These are phyloP conservation scores for Plotosus lineatus DNA, from an alignment of 2,113 vertebrate genomes.

Conservation along the genomic window DNA sequence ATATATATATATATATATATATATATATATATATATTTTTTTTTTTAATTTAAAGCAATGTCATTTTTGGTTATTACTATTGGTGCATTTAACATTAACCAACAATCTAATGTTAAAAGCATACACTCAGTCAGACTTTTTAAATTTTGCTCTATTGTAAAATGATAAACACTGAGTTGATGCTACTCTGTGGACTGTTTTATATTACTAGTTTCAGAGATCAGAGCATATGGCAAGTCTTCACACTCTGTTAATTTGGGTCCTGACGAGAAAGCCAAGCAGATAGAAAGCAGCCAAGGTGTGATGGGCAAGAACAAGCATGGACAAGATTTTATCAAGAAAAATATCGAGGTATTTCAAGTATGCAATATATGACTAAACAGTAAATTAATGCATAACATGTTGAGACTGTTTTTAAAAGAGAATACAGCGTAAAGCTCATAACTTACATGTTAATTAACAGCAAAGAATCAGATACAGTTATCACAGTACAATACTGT, in stretches of 20 bases:
- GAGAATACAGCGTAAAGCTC: background rate
- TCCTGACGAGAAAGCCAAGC: slow-evolving; percentile 40
- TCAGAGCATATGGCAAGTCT: background rate
- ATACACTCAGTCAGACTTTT: background rate
- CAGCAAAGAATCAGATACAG: too few relatives aligned
- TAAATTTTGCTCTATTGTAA: background rate
- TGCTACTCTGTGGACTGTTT: background rate
- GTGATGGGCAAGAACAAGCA: slow-evolving; percentile 62
- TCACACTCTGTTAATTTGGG: slow-evolving; percentile 44
- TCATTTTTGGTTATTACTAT: background rate
- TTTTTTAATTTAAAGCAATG: background rate
- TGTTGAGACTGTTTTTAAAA: background rate
- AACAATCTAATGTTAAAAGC: background rate
- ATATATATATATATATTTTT: too few relatives aligned
- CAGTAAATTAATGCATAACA: background rate
- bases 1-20: too few relatives aligned
- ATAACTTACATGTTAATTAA: too few relatives aligned
- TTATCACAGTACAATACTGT: too few relatives aligned
- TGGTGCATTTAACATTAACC: background rate
- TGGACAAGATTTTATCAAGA: slow-evolving; percentile 83
- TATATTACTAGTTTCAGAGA: background rate
- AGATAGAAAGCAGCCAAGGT: slow-evolving; percentile 51
- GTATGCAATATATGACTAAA: slow-evolving; percentile 10
- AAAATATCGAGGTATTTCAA: slow-evolving; percentile 86
- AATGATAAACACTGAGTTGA: background rate